Evolutionary conservation across 2,797 vertebrate genomes (phyloP).

Genomic region (Heliangelus exortis): DNA sequence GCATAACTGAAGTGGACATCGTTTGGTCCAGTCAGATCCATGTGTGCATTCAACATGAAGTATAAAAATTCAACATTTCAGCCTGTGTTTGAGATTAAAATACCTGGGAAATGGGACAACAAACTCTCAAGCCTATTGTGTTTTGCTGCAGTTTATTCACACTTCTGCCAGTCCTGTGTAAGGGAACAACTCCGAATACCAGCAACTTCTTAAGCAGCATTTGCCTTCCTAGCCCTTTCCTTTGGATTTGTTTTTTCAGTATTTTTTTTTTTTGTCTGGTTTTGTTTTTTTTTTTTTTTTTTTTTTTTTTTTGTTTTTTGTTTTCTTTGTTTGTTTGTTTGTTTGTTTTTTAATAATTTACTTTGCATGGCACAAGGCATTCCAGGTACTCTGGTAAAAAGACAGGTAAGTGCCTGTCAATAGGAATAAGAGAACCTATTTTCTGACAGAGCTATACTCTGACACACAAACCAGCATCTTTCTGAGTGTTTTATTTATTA

Average conservation of each 20-base stretch:
- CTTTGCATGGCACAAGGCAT: neutral
- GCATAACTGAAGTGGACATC: neutral
- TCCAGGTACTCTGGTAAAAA: neutral
- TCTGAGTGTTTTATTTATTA: neutral
- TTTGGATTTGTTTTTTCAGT: neutral
- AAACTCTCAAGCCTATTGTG: neutral
- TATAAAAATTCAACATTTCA: neutral
- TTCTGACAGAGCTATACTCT: neutral
- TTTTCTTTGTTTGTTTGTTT: neutral
- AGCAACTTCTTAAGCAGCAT: neutral
- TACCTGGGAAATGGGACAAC: neutral
- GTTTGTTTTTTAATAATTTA: neutral
- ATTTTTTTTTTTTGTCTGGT: neutral
- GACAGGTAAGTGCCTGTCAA: neutral
- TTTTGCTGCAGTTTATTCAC: neutral
- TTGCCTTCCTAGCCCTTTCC: neutral
- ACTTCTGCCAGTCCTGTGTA: neutral
- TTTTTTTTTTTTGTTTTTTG: neutral
- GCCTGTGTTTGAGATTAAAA: neutral
- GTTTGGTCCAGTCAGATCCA: neutral
- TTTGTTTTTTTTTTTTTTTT: neutral
- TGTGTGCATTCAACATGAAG: neutral
- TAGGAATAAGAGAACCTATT: neutral
- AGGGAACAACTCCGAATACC: neutral
- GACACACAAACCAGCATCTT: neutral